Conservation (phyloP, 2,888 invertebrate genomes). For the Drepanosiphum platanoidis region DNA sequence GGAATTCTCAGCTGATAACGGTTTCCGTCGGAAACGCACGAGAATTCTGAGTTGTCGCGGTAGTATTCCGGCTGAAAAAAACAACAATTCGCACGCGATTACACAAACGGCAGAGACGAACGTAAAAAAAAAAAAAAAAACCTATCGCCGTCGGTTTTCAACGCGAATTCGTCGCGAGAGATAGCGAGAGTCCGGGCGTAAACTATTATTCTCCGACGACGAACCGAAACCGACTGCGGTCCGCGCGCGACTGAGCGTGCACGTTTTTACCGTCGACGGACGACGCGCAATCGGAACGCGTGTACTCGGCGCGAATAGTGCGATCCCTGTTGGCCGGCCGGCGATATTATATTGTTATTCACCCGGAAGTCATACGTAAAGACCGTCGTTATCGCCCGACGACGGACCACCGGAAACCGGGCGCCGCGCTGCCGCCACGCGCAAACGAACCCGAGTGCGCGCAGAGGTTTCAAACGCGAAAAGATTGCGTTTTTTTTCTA, state of each 20-base stretch:
- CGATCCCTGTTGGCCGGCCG: not conserved
- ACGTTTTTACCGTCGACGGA: not conserved
- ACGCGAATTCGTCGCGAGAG: not conserved
- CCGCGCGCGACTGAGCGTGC: constrained; percentile 19
- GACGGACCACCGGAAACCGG: too few relatives aligned
- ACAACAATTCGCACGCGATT: not conserved
- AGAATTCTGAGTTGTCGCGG: constrained; percentile 84
- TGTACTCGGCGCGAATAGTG: not conserved
- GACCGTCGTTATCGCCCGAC: too few relatives aligned
- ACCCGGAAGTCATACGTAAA: too few relatives aligned
- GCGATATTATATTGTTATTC: not conserved
- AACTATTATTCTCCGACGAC: too few relatives aligned
- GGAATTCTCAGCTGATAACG: constrained; percentile 87
- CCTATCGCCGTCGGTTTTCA: not conserved
- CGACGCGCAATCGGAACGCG: not conserved
- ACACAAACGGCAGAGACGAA: not conserved
- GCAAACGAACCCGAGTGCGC: too few relatives aligned
- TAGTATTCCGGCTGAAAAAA: constrained; percentile 82
- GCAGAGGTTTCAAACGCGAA: too few relatives aligned
- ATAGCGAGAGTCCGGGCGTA: not conserved
- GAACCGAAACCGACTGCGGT: not conserved
- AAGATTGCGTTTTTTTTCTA: too few relatives aligned
- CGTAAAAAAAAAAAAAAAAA: not conserved
- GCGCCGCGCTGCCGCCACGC: too few relatives aligned
- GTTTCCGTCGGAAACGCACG: constrained; percentile 76